Percentiles rank a stretch among this genome's conserved stretches.
phyloP scores from a whole-genome alignment of 1,140 invertebrate species.

The Bombus confusus region DNA sequence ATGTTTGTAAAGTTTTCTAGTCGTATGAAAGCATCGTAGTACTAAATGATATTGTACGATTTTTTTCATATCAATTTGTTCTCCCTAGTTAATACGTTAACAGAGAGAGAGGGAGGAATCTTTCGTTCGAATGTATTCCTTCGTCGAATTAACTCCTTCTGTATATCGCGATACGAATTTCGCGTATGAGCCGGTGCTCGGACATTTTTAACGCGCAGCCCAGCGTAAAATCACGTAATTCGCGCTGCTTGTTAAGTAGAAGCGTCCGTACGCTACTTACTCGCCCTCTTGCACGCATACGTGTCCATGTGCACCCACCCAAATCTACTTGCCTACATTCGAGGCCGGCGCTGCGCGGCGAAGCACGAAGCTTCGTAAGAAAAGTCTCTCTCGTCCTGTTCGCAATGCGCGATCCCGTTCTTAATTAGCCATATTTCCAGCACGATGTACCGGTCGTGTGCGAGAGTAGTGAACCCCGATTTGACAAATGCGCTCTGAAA shows the following conservation, averaged over 20 bases:
- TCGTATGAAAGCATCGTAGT: too few relatives aligned
- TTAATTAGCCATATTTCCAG: conserved; percentile 19
- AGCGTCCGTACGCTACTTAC: conserved; percentile 26
- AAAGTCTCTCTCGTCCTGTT: not conserved
- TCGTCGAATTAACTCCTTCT: not conserved
- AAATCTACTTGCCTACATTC: conserved; percentile 37
- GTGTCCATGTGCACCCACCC: conserved; percentile 20
- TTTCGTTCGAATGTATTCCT: not conserved
- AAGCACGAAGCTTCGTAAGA: not conserved
- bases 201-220: conserved; percentile 25
- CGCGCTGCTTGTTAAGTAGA: conserved; percentile 32
- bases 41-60: too few relatives aligned
- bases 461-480: not conserved
- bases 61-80: too few relatives aligned
- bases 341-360: not conserved
- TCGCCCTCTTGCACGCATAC: not conserved
- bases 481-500: conserved; percentile 6
- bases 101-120: not conserved
- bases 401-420: conserved; percentile 6
- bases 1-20: too few relatives aligned
- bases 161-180: not conserved
- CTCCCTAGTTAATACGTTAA: too few relatives aligned
- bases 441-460: too few relatives aligned
- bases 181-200: not conserved
- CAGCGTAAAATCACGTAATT: conserved; percentile 37